Percentiles rank a stretch among this genome's conserved stretches.
Evolutionary conservation across 2,113 vertebrate species (phyloP).

Genomic region (Leiothrix lutea): DNA sequence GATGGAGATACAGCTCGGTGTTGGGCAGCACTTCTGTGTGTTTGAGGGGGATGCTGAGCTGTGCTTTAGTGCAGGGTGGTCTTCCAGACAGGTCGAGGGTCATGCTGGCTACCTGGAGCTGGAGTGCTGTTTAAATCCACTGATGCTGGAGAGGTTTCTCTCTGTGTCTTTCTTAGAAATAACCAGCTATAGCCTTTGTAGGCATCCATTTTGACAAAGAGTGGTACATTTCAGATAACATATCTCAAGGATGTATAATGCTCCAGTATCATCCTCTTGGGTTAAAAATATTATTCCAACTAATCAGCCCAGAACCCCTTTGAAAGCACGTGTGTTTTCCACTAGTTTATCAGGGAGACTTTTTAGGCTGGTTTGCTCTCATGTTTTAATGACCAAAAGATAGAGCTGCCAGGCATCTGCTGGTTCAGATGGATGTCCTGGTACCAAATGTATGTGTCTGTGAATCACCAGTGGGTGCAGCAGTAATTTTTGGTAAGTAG

Average conservation of each 20-base stretch:
- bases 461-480: constrained; percentile 57
- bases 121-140: not conserved
- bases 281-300: not conserved
- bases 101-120: not conserved
- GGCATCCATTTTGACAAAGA: not conserved
- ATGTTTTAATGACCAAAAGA: not conserved
- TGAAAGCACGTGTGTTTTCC: not conserved
- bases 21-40: not conserved
- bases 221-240: not conserved
- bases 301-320: not conserved
- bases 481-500: constrained; percentile 61
- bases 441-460: not conserved
- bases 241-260: not conserved
- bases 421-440: not conserved
- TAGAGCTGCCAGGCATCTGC: not conserved
- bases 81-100: not conserved
- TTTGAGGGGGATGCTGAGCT: not conserved
- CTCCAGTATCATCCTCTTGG: not conserved
- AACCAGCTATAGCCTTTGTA: not conserved
- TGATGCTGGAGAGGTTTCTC: not conserved
- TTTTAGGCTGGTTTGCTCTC: not conserved
- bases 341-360: not conserved
- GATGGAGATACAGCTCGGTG: rapidly evolving
- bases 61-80: not conserved
- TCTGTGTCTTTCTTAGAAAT: not conserved